Evolutionary conservation across 2,113 vertebrate genomes (phyloP), one percentile per base, ranked within the genome.

Genomic region (Etheostoma spectabile): DNA sequence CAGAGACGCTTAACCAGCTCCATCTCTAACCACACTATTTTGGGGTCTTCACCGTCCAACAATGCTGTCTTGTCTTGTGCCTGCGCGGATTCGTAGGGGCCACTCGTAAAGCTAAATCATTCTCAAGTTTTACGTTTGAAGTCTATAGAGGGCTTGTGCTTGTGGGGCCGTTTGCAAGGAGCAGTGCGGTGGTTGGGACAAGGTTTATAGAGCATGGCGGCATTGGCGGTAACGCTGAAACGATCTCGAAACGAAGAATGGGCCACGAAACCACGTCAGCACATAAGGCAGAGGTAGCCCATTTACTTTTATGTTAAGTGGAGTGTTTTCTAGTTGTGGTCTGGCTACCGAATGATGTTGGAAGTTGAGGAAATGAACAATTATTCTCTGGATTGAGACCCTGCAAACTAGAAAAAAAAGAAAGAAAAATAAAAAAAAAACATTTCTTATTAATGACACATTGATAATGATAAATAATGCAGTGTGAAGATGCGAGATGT

Each of bases 381-480:
- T 87, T 30, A 73, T 35, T 67, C 35, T 61, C 30, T 71, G 68
- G 55, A 68, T 66, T 71, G n/a, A n/a, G n/a, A n/a, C n/a, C n/a
- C n/a, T n/a, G n/a, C n/a, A n/a, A n/a, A n/a, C n/a, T n/a, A n/a
- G n/a, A 7, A 6, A 66, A 52, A 75, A 30, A 61, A 45, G n/a
- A 61, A 60, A 24, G 52, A 24, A 61, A n/a, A n/a, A 61, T 18
- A 61, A 60, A 38, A 38, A 38, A 38, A 38, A 24, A 56, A 15
- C 4, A 71, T 76, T 13, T 42, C 21, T 61, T 60, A 49, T 74
- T 78, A 84, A 88, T 77, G 55, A 67, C 56, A 68, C 22, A 55
- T 49, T 53, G 69, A 80, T 64, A 73, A 77, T 78, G 16, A 86
- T 79, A 69, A 92, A 89, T 85, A 88, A 86, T 86, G 67, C 86